phyloP scores from a whole-genome alignment of 2,888 invertebrate species.

The Cerceris ruficornis region DNA sequence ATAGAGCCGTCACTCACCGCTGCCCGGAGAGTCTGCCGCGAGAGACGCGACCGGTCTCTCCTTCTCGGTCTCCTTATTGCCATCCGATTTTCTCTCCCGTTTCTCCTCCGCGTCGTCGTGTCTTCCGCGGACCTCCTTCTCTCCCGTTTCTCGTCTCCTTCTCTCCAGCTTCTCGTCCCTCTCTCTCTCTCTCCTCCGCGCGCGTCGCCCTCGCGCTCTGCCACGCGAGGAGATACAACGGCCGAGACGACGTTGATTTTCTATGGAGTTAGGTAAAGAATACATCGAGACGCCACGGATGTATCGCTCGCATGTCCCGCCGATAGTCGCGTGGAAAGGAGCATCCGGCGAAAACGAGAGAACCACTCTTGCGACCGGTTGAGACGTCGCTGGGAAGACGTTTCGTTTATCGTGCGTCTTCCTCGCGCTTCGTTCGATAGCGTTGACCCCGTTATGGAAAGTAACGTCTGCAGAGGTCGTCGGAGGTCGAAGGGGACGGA shows the following conservation, averaged over 20 bases:
- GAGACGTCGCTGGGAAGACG: not conserved
- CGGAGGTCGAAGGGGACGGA: too few relatives aligned
- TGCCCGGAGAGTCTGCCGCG: conserved; percentile 64
- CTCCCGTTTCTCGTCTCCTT: not conserved
- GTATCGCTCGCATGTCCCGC: conserved; percentile 42
- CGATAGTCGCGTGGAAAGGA: conserved; percentile 45
- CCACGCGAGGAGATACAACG: conserved; percentile 55
- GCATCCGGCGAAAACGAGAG: too few relatives aligned
- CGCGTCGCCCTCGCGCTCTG: conserved; percentile 5
- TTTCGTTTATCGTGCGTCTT: not conserved
- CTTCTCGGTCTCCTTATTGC: conserved; percentile 30
- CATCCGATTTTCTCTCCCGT: conserved; percentile 34
- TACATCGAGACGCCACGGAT: conserved; percentile 63
- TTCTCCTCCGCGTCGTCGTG: conserved; percentile 13
- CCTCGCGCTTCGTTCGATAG: too few relatives aligned
- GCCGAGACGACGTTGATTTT: conserved; percentile 71
- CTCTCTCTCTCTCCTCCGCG: not conserved
- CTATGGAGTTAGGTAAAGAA: conserved; percentile 64
- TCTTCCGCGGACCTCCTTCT: conserved; percentile 16
- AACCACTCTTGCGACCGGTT: too few relatives aligned
- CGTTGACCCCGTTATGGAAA: too few relatives aligned
- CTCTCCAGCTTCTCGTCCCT: conserved; percentile 1
- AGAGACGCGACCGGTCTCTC: conserved; percentile 62
- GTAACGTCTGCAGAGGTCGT: too few relatives aligned
- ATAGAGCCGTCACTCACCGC: conserved; percentile 80